Evolutionary conservation across 2,113 vertebrate species (phyloP).

Genomic region (Silurus asotus): DNA sequence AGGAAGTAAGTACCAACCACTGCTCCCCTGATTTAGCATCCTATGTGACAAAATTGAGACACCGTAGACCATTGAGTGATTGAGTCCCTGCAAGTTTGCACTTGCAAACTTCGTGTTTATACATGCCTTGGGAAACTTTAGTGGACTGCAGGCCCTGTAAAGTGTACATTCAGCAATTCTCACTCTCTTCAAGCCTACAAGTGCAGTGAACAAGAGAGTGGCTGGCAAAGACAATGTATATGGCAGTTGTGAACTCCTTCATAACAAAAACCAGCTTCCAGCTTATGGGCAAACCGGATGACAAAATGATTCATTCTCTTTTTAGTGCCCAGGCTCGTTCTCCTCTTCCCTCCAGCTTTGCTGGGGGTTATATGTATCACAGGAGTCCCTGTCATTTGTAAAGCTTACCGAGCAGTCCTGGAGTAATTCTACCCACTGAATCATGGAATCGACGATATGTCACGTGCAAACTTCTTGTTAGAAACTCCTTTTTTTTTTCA

Average conservation of each 20-base stretch:
- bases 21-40: slow-evolving; percentile 17
- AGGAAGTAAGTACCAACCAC: slow-evolving; percentile 3
- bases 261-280: slow-evolving; percentile 16
- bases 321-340: slow-evolving; percentile 34
- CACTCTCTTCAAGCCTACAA: background rate
- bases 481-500: slow-evolving; percentile 41
- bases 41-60: background rate
- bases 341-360: slow-evolving; percentile 35
- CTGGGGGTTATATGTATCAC: slow-evolving; percentile 50
- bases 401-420: slow-evolving; percentile 45
- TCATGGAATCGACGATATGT: slow-evolving; percentile 39
- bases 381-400: slow-evolving; percentile 46
- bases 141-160: background rate
- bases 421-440: slow-evolving; percentile 47
- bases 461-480: slow-evolving; percentile 54
- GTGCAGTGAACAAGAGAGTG: slow-evolving; percentile 1
- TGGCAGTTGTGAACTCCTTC: slow-evolving; percentile 31
- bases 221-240: background rate
- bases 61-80: background rate
- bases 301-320: slow-evolving; percentile 52
- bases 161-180: background rate
- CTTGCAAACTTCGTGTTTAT: background rate
- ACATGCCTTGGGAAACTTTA: background rate
- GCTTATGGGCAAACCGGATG: slow-evolving; percentile 43
- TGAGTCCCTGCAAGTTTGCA: background rate